Percentiles rank a stretch among this genome's conserved stretches.
phyloP scores from a whole-genome alignment of 2,113 vertebrate genomes.

The Scalopus aquaticus region DNA sequence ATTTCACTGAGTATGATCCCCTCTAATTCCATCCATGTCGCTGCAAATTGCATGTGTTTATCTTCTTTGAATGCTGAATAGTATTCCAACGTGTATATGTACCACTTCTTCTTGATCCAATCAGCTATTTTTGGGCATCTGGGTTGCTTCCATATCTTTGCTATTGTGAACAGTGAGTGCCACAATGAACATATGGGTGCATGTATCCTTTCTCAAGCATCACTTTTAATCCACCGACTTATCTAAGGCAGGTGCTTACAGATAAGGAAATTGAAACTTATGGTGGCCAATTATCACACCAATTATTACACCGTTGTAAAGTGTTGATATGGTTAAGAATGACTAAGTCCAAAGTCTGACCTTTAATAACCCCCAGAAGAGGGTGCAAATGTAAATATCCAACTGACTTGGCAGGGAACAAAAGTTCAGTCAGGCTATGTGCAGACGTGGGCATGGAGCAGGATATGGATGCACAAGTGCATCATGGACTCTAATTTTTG shows the following conservation, averaged over 20 bases:
- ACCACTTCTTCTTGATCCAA: no score
- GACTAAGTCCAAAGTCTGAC: background rate
- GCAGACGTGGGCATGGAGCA: background rate
- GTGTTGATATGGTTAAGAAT: background rate
- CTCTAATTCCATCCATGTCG: no score
- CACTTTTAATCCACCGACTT: conserved; percentile 7
- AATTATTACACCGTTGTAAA: background rate
- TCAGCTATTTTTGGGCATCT: no score
- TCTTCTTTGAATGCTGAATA: no score
- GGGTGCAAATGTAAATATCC: background rate
- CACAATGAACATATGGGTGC: no score
- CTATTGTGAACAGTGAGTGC: no score
- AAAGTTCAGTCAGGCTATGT: background rate
- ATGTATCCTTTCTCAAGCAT: background rate
- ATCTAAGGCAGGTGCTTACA: background rate
- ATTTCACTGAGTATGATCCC: no score
- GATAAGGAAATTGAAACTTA: background rate
- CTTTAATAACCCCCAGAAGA: background rate
- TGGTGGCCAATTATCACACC: background rate
- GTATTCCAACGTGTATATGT: no score
- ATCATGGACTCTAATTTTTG: background rate
- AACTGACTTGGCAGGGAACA: background rate
- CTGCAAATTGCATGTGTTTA: no score
- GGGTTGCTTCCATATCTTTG: no score
- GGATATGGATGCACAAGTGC: background rate